phyloP scores from a whole-genome alignment of 2,797 vertebrate species.

The Galago senegalensis region DNA sequence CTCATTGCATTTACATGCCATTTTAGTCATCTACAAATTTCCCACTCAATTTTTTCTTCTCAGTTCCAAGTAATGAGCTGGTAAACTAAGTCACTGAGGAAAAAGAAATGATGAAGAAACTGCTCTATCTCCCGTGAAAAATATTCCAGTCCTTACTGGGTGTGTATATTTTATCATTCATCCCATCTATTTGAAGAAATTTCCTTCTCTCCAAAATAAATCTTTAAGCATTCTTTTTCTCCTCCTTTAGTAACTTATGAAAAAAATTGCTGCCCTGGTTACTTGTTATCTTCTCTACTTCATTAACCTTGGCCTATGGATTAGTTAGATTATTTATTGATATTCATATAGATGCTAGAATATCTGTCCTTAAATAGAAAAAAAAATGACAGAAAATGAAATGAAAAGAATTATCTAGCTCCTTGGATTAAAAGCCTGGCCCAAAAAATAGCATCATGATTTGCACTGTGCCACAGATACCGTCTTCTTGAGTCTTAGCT shows the following conservation, averaged over 20 bases:
- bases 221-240: not conserved
- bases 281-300: not conserved
- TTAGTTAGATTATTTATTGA: not conserved
- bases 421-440: not conserved
- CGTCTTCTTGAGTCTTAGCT: not conserved
- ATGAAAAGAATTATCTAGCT: not conserved
- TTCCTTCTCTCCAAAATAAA: not conserved
- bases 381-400: not conserved
- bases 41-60: not conserved
- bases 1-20: not conserved
- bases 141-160: not conserved
- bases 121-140: not conserved
- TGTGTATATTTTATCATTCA: not conserved
- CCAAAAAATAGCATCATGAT: not conserved
- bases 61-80: not conserved
- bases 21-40: not conserved
- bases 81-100: not conserved
- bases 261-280: not conserved
- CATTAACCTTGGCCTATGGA: not conserved
- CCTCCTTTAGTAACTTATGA: not conserved
- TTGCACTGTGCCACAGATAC: not conserved
- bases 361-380: not conserved
- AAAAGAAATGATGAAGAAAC: not conserved
- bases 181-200: not conserved
- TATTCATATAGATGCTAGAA: not conserved